Evolutionary conservation across 2,113 vertebrate genomes (phyloP), one percentile per base, ranked within the genome.

Genomic region (Anas platyrhynchos): DNA sequence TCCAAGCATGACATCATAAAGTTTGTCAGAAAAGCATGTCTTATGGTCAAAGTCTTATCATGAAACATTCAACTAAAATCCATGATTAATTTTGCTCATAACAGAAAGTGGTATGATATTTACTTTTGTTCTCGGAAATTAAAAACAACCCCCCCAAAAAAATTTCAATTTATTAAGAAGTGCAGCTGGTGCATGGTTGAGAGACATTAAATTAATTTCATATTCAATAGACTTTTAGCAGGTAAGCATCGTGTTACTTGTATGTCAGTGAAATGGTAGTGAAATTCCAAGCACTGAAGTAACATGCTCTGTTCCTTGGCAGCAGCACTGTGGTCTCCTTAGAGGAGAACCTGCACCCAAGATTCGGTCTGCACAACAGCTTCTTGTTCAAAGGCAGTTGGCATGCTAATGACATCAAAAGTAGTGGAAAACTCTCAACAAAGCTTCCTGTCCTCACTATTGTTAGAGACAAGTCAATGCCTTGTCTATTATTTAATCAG

Each of bases 381-480:
- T 72, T 81, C 55, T 48, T 81, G 8, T 34, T 38, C 18, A 62
- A 91, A 50, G n/a, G 8, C 8, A 78, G 66, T 26, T 66, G 26
- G 69, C 43, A 62, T 21, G 11, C 11, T 6, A 84, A 75, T 50
- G 11, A 43, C 7, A 4, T 46, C 20, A 71, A 81, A 74, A 8
- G 50, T 12, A 66, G n/a, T 7, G 74, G 55, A 91, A 87, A 84
- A 58, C 8, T 78, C 68, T 34, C 46, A 11, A 81, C 23, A 17
- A n/a, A 68, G 2, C 7, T 77, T 74, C 25, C 22, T 16, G 66
- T 74, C 12, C 0, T 0, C 46, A 25, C 4, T 36, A 23, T 22
- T 59, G 15, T 66, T 89, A 41, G 13, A 79, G 21, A 22, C 50
- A 32, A 2, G 21, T 22, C 50, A 29, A 2, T 13, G 65, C 6